Conservation (phyloP, 2,113 vertebrate genomes). For the Marmota monax region DNA sequence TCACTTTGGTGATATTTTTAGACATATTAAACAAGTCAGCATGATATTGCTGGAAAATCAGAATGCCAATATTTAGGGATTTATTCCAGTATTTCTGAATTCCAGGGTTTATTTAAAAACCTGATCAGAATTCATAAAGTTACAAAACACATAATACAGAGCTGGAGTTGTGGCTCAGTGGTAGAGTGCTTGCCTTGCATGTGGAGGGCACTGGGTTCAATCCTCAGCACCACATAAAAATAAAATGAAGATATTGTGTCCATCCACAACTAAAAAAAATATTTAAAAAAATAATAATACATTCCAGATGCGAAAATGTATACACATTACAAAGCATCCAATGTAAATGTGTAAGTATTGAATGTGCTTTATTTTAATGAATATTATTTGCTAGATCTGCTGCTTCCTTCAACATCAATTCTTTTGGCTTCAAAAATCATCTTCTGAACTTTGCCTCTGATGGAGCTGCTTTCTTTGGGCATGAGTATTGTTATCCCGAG, state of each 20-base stretch:
- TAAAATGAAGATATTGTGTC: no score
- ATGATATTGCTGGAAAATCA: background rate
- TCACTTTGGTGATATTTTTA: background rate
- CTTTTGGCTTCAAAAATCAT: background rate
- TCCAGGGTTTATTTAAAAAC: background rate
- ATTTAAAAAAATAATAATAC: background rate
- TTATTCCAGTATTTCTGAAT: background rate
- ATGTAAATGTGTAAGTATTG: background rate
- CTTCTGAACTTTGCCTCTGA: background rate
- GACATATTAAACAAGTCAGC: background rate
- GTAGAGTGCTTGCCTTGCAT: no score
- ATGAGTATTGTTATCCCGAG: background rate
- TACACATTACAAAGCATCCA: background rate
- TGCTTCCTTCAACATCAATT: background rate
- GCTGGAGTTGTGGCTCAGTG: no score
- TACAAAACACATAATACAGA: background rate
- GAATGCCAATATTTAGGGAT: background rate
- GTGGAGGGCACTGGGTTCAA: no score
- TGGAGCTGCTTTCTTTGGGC: background rate
- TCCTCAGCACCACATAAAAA: no score
- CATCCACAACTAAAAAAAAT: no score
- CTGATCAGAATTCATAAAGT: background rate
- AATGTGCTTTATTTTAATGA: background rate
- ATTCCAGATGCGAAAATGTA: background rate
- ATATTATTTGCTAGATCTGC: background rate